Evolutionary conservation across 2,888 invertebrate genomes (phyloP), one percentile per base, ranked within the genome.

Genomic region (Platerodrilus igneus): DNA sequence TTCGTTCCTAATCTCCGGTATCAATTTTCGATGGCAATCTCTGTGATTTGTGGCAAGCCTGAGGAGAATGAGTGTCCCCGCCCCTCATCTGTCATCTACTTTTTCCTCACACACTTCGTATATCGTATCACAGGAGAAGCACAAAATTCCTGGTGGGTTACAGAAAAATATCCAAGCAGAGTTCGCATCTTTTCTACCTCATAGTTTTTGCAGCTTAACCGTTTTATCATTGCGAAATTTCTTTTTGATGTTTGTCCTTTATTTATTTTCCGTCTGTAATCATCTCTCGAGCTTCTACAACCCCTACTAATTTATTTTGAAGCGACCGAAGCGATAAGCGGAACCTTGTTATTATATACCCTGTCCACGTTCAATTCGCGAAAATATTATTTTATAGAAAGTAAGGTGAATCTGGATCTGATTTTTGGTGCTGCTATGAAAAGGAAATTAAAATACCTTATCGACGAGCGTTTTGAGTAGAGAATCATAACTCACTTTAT

Each of bases 241-340:
- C 47, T 42, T 49, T 50, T 47, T 48, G 45, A 48, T 50, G 48
- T 48, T 48, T 46, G 44, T 39, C 46, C 39, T 31, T 40, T 44
- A 48, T 50, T 50, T 48, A 45, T 50, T 48, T 47, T 36, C 41
- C 39, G 41, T 30, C 34, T 41, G 45, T 41, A 48, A 50, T 46
- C 43, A 46, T 43, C 48, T 43, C 43, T 34, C 41, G 39, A 41
- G 47, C 39, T 45, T 32, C 38, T 35, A 45, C 47, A 45, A 37
- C 43, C 31, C 41, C 43, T 48, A 50, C 45, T 50, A 50, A 50
- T 50, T 48, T 48, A 41, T 49, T 42, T 42, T 30, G 32, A 39
- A 32, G 25, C 37, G 30, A 28, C 27, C 26, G 11, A 15, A 37
- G n/a, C 30, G 18, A 29, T 13, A 23, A 26, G 16, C 9, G 14